Evolutionary conservation across 2,797 vertebrate species (phyloP).

Genomic region (Corythornis leucogaster): DNA sequence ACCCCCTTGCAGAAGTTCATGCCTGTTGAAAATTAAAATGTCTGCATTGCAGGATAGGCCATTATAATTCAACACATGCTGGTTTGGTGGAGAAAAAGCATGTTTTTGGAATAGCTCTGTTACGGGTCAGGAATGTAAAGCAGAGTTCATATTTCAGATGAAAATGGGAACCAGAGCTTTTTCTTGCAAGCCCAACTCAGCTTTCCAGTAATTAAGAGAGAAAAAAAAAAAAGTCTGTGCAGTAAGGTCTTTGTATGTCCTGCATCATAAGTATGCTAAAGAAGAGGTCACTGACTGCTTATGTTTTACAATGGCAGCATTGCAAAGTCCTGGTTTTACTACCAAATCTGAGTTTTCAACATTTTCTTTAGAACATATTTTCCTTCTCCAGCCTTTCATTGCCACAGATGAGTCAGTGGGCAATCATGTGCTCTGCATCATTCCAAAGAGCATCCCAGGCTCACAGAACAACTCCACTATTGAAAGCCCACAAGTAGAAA

Average conservation of each 20-base stretch:
- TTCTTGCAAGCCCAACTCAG: slow-evolving; percentile 3
- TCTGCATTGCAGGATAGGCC: slow-evolving; percentile 43
- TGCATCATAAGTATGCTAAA: background rate
- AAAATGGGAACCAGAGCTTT: slow-evolving; percentile 46
- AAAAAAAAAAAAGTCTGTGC: background rate
- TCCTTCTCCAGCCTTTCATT: background rate
- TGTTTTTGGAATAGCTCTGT: slow-evolving; percentile 50
- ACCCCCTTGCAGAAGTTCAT: slow-evolving; percentile 32
- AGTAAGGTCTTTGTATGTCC: background rate
- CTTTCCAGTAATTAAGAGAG: background rate
- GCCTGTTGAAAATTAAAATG: slow-evolving; percentile 59
- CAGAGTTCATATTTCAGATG: slow-evolving; percentile 51
- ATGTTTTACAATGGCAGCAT: background rate
- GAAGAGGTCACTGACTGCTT: background rate
- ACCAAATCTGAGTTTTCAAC: background rate
- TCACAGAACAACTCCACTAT: background rate
- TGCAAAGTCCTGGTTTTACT: background rate
- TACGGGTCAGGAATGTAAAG: slow-evolving; percentile 56
- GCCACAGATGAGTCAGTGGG: background rate
- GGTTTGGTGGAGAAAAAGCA: slow-evolving; percentile 50
- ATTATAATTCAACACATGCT: slow-evolving; percentile 64
- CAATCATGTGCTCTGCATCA: background rate
- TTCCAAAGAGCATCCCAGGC: background rate
- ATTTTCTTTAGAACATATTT: background rate
- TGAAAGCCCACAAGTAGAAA: slow-evolving; percentile 17